These are phyloP conservation scores for Pseudorectes ferrugineus DNA, from an alignment of 2,113 vertebrate genomes.

Conservation along the genomic window DNA sequence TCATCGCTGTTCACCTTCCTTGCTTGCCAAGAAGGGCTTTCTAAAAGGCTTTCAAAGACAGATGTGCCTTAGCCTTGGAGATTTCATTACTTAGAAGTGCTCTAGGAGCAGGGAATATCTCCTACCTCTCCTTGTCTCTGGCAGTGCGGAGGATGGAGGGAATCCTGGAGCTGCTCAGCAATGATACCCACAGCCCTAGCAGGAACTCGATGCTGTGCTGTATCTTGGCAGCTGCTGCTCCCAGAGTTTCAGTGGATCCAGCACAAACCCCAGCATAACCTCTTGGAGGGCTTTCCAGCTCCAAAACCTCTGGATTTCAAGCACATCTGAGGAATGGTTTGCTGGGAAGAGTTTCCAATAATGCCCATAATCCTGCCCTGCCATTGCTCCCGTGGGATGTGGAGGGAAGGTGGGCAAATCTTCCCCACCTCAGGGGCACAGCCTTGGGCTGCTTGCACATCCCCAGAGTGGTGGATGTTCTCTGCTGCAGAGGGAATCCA, in stretches of 20 bases:
- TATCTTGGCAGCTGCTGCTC: not conserved
- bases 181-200: not conserved
- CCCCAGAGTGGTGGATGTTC: not conserved
- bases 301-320: not conserved
- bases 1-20: rapidly evolving
- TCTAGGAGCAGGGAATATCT: not conserved
- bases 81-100: not conserved
- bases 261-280: not conserved
- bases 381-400: not conserved
- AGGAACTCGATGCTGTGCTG: not conserved
- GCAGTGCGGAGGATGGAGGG: not conserved
- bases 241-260: not conserved
- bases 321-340: rapidly evolving
- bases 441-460: not conserved
- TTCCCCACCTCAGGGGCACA: rapidly evolving
- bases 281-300: not conserved
- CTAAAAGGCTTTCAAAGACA: not conserved
- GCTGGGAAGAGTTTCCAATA: not conserved
- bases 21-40: not conserved
- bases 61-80: not conserved
- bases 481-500: not conserved
- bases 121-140: not conserved
- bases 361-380: rapidly evolving
- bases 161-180: not conserved
- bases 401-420: not conserved